Base-by-base conservation (phyloP, 2,888 invertebrate genomes). In the Leucoptera coffeella region DNA sequence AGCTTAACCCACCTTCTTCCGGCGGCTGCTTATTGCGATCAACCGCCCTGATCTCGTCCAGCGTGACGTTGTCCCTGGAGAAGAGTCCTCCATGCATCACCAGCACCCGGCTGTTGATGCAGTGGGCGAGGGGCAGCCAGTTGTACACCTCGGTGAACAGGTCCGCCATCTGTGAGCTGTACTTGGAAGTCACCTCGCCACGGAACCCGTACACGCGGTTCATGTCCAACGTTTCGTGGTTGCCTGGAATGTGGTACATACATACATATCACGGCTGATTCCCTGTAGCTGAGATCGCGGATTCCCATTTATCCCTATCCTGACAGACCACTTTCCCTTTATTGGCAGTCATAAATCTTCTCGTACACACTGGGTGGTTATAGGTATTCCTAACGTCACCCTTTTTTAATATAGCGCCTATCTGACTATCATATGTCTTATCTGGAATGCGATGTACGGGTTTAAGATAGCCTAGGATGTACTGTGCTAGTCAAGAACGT, bases 121-220 rank as follows among this genome's bases (percentile, higher is more conserved):
- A 90, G 56, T 99, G 97, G 22, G 91, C 90, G 28, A 99, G 71
- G 0, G 99, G 99, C 36, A 99, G 69, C 85, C 90, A 93, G 62
- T 97, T 97, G 71, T 96, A 99, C 12, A 99, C 94, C 73, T 97
- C 96, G 2, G 96, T 96, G 72, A 99, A 99, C 25, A 97, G 75
- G 36, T 95, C 91, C 0, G 92, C 89, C 96, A 99, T 97, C 54
- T 93, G 86, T 12, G 81, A 74, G 2, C 88, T 85, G 59, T 95
- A 99, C 64, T 99, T 99, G 4, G 90, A 82, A 43, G 91, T 90
- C 1, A 99, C 97, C 69, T 99, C 99, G 2, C 97, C 99, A 35
- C 94, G 90, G 73, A 99, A 99, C 2, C 99, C 99, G 58, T 99
- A 99, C 90, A 99, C 95, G 61, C 94, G 90, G 65, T 99, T 99